These are phyloP conservation scores for Acleris laterana DNA, from an alignment of 2,888 invertebrate genomes.

Conservation along the genomic window DNA sequence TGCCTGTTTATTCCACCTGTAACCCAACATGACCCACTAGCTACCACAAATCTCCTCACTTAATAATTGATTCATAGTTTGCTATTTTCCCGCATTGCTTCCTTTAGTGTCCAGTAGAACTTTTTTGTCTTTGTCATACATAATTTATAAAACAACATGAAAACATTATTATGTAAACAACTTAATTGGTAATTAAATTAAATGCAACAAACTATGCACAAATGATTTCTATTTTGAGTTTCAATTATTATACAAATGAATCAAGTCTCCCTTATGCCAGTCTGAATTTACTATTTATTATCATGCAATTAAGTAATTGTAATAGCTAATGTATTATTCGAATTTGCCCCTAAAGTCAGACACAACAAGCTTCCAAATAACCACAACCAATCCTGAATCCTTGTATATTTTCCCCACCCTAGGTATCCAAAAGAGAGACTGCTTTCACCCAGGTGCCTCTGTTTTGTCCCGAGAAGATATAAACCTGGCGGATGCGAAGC, in stretches of 20 bases:
- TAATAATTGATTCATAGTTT: conserved; percentile 1
- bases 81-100: conserved; percentile 17
- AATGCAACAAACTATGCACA: too few relatives aligned
- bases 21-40: neutral
- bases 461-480: conserved; percentile 87
- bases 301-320: neutral
- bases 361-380: conserved; percentile 36
- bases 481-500: conserved; percentile 83
- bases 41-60: neutral
- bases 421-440: conserved; percentile 88
- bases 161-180: too few relatives aligned
- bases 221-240: too few relatives aligned
- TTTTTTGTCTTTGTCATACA: conserved; percentile 9
- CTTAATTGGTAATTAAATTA: too few relatives aligned
- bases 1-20: neutral
- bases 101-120: conserved; percentile 5
- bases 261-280: too few relatives aligned
- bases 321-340: neutral
- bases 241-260: too few relatives aligned
- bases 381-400: conserved; percentile 47
- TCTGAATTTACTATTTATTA: too few relatives aligned
- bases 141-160: neutral
- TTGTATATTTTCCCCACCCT: conserved; percentile 60
- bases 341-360: neutral
- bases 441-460: conserved; percentile 96